These are phyloP conservation scores for Lepilemur ruficaudatus DNA, from an alignment of 2,797 vertebrate genomes.

Conservation along the genomic window DNA sequence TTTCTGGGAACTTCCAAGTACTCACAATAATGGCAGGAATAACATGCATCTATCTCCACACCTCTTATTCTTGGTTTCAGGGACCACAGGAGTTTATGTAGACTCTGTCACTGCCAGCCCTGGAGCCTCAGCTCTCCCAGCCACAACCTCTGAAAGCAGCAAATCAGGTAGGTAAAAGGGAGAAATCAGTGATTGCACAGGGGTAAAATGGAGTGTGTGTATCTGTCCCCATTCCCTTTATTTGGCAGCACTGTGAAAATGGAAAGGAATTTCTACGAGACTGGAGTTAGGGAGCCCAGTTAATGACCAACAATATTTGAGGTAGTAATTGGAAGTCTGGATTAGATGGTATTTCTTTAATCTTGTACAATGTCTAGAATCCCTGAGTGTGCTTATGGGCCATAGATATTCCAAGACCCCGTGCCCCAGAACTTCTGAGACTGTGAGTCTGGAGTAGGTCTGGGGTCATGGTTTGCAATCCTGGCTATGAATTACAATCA, in stretches of 20 bases:
- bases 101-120: not conserved
- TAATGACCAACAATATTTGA: not conserved
- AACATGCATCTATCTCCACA: not conserved
- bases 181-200: not conserved
- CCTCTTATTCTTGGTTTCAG: not conserved
- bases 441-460: not conserved
- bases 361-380: too few species aligned
- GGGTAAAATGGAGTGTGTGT: not conserved
- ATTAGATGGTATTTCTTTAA: not conserved
- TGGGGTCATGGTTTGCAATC: not conserved
- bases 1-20: not conserved
- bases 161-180: not conserved
- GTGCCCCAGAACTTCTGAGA: not conserved
- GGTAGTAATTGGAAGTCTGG: not conserved
- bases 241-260: not conserved
- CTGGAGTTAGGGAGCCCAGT: not conserved
- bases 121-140: not conserved
- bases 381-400: not conserved
- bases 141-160: not conserved
- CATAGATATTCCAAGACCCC: not conserved
- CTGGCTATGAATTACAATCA: not conserved
- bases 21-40: not conserved
- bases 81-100: not conserved
- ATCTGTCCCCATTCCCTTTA: not conserved
- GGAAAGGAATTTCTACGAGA: not conserved